Base-by-base conservation (phyloP, 2,888 invertebrate genomes). In the Sphecodes monilicornis region DNA sequence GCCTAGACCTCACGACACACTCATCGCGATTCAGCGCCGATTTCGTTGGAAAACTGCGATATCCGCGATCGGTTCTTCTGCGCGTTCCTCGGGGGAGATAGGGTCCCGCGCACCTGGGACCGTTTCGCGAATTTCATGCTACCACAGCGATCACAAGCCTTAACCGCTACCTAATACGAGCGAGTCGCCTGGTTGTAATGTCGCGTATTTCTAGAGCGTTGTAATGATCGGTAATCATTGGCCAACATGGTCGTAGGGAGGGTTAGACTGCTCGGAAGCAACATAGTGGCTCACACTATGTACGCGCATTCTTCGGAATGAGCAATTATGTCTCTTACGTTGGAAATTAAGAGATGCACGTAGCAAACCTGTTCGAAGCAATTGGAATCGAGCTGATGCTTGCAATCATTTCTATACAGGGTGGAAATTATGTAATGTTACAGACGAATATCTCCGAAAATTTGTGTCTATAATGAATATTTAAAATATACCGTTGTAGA, bases 1-100 rank as follows among this genome's bases (percentile, higher is more conserved):
- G 43, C 11, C 29, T 57, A 60, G 57, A n/a, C 29, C 16, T 22
- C 39, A 22, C 29, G 36, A 22, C 26, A 8, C 73, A 50, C 54
- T 36, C 46, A 5, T 36, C 73, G 36, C 73, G 57, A 60, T 36
- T 29, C n/a, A 26, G 43, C 75, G 80, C 26, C 43, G 57, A 74
- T 74, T 78, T 82, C 79, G 79, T 82, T 80, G 79, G 79, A 82
- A 82, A 82, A 82, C 70, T 36, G 29, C 22, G 22, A 18, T 66
- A 22, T 18, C 10, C 29, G 39, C 36, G 69, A 70, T 66, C 46
- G 39, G 57, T 79, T 82, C 74, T 82, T 82, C 39, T 60, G 11
- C 50, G 68, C 72, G 78, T 78, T 82, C 78, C 78, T 22, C 18
- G 0, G 2, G 60, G 46, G 72, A 22, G 46, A 46, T 71, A 32